phyloP scores from a whole-genome alignment of 1,140 invertebrate species.

The Drosophila takahashii region DNA sequence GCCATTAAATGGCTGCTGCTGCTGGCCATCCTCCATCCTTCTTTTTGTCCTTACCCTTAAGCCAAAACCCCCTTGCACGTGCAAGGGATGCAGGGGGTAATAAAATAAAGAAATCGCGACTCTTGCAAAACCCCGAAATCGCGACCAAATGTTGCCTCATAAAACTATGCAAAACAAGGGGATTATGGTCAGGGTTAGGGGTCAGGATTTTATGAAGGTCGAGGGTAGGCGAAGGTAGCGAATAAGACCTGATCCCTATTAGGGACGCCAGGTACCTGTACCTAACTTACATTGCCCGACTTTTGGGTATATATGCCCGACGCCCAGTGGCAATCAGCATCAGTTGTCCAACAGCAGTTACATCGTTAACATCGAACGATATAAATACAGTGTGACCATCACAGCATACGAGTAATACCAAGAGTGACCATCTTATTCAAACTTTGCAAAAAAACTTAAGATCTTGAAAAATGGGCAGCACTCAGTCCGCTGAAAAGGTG shows the following conservation, averaged over 20 bases:
- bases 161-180: constrained; percentile 49
- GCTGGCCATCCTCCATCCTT: neutral
- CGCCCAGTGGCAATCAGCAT: constrained; percentile 11
- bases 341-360: constrained; percentile 25
- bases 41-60: neutral
- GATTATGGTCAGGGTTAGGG: constrained; percentile 41
- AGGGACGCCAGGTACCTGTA: constrained; percentile 5
- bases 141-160: constrained; percentile 40
- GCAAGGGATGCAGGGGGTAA: constrained; percentile 21
- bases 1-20: constrained; percentile 41
- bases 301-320: constrained; percentile 16
- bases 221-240: constrained; percentile 9
- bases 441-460: neutral
- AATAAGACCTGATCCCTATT: constrained; percentile 43
- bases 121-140: constrained; percentile 30
- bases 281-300: too few relatives aligned
- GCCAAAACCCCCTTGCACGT: constrained; percentile 25
- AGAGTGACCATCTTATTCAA: neutral
- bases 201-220: constrained; percentile 32
- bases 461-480: constrained; percentile 34
- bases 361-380: neutral
- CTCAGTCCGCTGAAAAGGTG: constrained; percentile 21
- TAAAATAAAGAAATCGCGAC: constrained; percentile 25
- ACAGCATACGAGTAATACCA: neutral
- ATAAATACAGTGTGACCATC: neutral